phyloP scores from a whole-genome alignment of 2,797 vertebrate genomes.

The Enteromius viviparus region DNA sequence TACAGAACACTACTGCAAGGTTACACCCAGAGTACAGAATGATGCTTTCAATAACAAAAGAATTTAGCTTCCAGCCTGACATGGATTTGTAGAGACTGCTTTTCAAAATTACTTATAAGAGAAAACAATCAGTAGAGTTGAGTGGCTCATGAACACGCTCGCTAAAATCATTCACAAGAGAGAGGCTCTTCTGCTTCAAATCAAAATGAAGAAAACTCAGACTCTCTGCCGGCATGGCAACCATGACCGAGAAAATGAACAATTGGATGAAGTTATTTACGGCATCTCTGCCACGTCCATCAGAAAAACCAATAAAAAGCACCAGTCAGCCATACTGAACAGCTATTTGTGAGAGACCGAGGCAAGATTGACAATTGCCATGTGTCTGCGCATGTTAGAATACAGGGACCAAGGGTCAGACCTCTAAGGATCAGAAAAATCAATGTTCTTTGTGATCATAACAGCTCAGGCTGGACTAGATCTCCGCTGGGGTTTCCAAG shows the following conservation, averaged over 20 bases:
- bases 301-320: slow-evolving; percentile 45
- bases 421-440: slow-evolving; percentile 33
- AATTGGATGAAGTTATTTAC: slow-evolving; percentile 55
- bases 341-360: slow-evolving; percentile 15
- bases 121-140: background rate
- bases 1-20: background rate
- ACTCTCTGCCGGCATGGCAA: slow-evolving; percentile 38
- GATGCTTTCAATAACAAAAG: background rate
- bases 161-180: slow-evolving; percentile 3
- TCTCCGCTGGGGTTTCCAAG: background rate
- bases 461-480: background rate
- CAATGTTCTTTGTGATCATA: slow-evolving; percentile 31
- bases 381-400: slow-evolving; percentile 34
- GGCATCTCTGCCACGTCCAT: slow-evolving; percentile 26
- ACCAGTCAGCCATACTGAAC: slow-evolving; percentile 36
- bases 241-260: slow-evolving; percentile 43
- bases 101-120: slow-evolving; percentile 1
- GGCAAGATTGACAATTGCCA: slow-evolving; percentile 32
- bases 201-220: slow-evolving; percentile 40
- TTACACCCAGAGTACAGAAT: too few relatives aligned
- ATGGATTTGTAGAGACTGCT: background rate
- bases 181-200: slow-evolving; percentile 37
- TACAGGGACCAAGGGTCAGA: slow-evolving; percentile 38
- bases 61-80: slow-evolving; percentile 6
- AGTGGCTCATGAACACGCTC: slow-evolving; percentile 20